phyloP scores from a whole-genome alignment of 2,113 vertebrate genomes.

The Ranitomeya imitator region DNA sequence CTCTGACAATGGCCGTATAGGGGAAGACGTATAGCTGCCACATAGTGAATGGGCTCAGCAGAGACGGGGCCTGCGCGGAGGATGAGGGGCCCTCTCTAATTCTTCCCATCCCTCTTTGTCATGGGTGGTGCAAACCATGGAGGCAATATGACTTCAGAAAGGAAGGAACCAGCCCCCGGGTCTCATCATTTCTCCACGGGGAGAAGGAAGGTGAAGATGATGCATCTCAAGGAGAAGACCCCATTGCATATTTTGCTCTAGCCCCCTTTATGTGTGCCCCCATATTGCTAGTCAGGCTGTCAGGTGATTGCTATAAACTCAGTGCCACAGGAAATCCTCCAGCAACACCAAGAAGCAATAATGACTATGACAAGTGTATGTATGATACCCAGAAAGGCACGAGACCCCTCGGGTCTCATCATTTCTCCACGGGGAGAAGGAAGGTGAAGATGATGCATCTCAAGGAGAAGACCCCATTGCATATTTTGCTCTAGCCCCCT shows the following conservation, averaged over 20 bases:
- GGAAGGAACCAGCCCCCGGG: no score
- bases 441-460: not conserved
- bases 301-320: not conserved
- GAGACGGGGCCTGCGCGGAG: not conserved
- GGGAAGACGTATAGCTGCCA: not conserved
- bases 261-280: not conserved
- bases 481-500: not conserved
- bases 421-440: no score
- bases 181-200: no score
- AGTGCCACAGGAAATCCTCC: not conserved
- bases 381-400: conserved; percentile 16
- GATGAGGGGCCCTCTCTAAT: not conserved
- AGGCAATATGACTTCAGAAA: no score
- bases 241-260: not conserved
- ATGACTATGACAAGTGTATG: not conserved
- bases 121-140: no score
- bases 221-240: not conserved
- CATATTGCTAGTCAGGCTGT: not conserved
- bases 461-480: not conserved
- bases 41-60: not conserved
- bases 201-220: not conserved
- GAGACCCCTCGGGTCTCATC: no score
- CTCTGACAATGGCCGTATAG: not conserved
- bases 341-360: not conserved
- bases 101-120: not conserved